Conservation (phyloP, 2,888 invertebrate genomes). For the Sinhomidia bicolor region DNA sequence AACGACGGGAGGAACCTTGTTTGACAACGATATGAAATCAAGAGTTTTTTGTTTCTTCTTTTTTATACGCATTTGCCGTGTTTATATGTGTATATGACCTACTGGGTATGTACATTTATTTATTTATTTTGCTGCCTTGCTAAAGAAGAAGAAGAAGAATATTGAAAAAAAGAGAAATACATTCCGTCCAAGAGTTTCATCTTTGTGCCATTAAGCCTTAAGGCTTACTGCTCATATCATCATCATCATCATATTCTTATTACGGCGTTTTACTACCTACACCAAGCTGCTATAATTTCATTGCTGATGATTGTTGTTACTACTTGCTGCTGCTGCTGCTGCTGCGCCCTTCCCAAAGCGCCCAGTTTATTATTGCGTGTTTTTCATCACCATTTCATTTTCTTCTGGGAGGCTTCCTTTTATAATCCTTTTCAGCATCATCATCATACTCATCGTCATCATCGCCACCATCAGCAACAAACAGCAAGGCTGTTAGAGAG, state of each 20-base stretch:
- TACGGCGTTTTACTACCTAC: constrained; percentile 51
- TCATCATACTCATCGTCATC: constrained; percentile 46
- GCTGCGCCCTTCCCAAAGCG: constrained; percentile 72
- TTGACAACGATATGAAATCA: constrained; percentile 69
- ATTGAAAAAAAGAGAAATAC: constrained; percentile 40
- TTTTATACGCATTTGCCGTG: neutral
- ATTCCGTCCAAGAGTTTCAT: constrained; percentile 41
- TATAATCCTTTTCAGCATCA: constrained; percentile 67
- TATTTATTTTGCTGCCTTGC: constrained; percentile 27
- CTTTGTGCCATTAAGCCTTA: constrained; percentile 62
- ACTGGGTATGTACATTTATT: neutral
- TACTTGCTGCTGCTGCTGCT: constrained; percentile 51
- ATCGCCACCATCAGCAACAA: constrained; percentile 24
- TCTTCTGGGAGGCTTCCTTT: constrained; percentile 72
- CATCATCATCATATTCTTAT: constrained; percentile 27
- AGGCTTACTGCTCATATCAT: constrained; percentile 37
- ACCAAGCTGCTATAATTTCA: constrained; percentile 67
- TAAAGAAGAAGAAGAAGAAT: neutral
- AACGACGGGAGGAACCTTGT: constrained; percentile 70
- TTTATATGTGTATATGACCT: neutral
- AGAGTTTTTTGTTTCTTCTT: constrained; percentile 25
- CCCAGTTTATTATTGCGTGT: constrained; percentile 73
- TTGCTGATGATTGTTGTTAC: constrained; percentile 61
- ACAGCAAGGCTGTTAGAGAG: neutral
- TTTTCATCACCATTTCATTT: constrained; percentile 73